phyloP scores from a whole-genome alignment of 1,140 invertebrate genomes.

The Scaptomyza pallida region DNA sequence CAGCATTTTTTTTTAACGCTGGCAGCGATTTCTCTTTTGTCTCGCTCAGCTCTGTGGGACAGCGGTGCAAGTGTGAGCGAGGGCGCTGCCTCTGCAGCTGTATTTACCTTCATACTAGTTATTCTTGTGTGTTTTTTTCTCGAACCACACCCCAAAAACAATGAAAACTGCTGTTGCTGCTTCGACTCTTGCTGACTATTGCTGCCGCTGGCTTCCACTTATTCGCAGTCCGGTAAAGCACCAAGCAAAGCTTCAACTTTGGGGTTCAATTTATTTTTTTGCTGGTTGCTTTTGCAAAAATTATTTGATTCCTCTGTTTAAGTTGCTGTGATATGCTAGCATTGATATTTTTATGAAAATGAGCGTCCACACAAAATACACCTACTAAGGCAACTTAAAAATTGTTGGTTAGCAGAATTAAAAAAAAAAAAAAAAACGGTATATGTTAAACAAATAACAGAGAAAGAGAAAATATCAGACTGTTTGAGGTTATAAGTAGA shows the following conservation, averaged over 20 bases:
- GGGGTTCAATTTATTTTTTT: constrained; percentile 14
- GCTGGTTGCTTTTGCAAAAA: constrained; percentile 40
- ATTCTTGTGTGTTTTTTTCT: constrained; percentile 39
- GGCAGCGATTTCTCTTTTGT: constrained; percentile 2
- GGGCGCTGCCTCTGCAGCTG: constrained; percentile 51
- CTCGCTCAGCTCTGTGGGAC: not conserved
- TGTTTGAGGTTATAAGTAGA: constrained; percentile 1
- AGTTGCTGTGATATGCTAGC: constrained; percentile 57
- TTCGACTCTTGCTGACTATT: constrained; percentile 7
- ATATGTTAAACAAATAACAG: constrained; percentile 58
- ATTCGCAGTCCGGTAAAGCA: constrained; percentile 63
- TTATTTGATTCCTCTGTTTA: constrained; percentile 42
- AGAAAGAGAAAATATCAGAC: constrained; percentile 16
- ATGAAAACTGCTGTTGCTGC: constrained; percentile 18
- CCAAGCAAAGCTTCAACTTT: constrained; percentile 48
- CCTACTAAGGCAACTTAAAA: constrained; percentile 43
- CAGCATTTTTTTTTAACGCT: constrained; percentile 9
- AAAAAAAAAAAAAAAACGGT: constrained; percentile 66
- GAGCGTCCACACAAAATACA: constrained; percentile 54
- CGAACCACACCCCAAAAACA: constrained; percentile 72
- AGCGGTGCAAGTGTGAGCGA: constrained; percentile 19
- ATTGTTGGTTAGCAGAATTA: constrained; percentile 40
- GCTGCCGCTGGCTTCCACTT: constrained; percentile 28
- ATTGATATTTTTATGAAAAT: constrained; percentile 81
- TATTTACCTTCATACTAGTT: constrained; percentile 77